These are phyloP conservation scores for Apantesis nais DNA, from an alignment of 2,888 invertebrate genomes.

Conservation along the genomic window DNA sequence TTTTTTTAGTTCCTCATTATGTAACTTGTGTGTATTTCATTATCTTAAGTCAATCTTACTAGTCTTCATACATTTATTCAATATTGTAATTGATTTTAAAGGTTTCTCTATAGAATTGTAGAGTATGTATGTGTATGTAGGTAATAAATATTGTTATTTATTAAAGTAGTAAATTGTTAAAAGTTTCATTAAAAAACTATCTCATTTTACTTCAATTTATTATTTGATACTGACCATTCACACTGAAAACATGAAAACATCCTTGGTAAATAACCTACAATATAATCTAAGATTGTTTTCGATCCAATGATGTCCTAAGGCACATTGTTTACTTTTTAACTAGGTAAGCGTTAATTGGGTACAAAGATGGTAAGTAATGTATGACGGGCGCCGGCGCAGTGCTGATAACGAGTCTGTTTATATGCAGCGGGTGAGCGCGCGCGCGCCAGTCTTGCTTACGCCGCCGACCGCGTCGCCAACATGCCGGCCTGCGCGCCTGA, in stretches of 20 bases:
- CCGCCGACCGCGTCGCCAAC: constrained; percentile 49
- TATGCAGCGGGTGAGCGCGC: constrained; percentile 68
- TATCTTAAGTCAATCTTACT: constrained; percentile 49
- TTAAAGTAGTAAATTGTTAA: constrained; percentile 44
- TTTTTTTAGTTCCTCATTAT: constrained; percentile 50
- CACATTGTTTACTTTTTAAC: constrained; percentile 64
- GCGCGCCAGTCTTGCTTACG: constrained; percentile 68
- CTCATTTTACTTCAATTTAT: constrained; percentile 25
- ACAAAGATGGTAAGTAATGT: constrained; percentile 73
- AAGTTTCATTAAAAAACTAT: constrained; percentile 44
- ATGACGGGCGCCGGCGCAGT: constrained; percentile 56
- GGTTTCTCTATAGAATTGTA: constrained; percentile 27
- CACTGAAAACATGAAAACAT: background rate
- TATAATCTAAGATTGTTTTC: constrained; percentile 1
- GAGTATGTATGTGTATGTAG: constrained; percentile 34
- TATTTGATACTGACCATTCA: constrained; percentile 28
- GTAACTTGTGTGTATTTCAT: constrained; percentile 26
- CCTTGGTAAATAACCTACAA: background rate
- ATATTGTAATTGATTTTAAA: constrained; percentile 26
- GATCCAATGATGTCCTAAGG: constrained; percentile 34
- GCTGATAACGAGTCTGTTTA: constrained; percentile 78
- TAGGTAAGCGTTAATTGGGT: constrained; percentile 79
- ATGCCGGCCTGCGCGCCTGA: constrained; percentile 90
- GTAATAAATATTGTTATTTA: constrained; percentile 48
- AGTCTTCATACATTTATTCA: constrained; percentile 46